A percentile compares a stretch with the other conserved stretches of the same genome.
Evolutionary conservation across 2,888 invertebrate species (phyloP).

Genomic region (Hyalella azteca): DNA sequence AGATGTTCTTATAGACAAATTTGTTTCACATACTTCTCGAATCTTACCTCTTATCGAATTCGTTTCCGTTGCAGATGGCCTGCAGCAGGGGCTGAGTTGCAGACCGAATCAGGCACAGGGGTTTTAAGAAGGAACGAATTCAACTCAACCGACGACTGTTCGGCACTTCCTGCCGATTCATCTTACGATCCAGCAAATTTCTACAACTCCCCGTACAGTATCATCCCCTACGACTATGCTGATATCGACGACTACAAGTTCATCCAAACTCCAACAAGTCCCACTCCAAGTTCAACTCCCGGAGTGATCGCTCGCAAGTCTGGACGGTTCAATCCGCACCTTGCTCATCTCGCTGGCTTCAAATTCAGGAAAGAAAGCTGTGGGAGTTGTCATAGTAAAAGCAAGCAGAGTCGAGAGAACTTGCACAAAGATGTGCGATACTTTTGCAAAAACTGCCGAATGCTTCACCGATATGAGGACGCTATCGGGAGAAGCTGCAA

Average conservation of each 20-base stretch:
- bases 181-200: not conserved
- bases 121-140: not conserved
- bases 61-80: constrained; percentile 13
- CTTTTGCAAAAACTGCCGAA: constrained; percentile 26
- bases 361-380: constrained; percentile 36
- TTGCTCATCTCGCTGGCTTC: constrained; percentile 29
- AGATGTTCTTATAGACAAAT: no score
- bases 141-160: constrained; percentile 5
- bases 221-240: constrained; percentile 38
- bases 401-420: constrained; percentile 6
- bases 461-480: constrained; percentile 31
- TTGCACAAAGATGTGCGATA: constrained; percentile 8
- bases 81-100: not conserved
- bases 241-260: constrained; percentile 36
- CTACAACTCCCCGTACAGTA: constrained; percentile 15
- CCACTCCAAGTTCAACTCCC: constrained; percentile 26
- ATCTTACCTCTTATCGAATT: no score
- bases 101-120: not conserved
- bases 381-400: constrained; percentile 31
- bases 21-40: no score
- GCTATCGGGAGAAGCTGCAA: constrained; percentile 20
- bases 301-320: constrained; percentile 16
- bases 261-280: constrained; percentile 29
- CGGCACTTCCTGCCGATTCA: not conserved
- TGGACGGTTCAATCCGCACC: constrained; percentile 20